Percentiles rank a stretch among this genome's conserved stretches.
These are phyloP conservation scores for Argyresthia albistria DNA, from an alignment of 2,888 invertebrate genomes.

Conservation along the genomic window DNA sequence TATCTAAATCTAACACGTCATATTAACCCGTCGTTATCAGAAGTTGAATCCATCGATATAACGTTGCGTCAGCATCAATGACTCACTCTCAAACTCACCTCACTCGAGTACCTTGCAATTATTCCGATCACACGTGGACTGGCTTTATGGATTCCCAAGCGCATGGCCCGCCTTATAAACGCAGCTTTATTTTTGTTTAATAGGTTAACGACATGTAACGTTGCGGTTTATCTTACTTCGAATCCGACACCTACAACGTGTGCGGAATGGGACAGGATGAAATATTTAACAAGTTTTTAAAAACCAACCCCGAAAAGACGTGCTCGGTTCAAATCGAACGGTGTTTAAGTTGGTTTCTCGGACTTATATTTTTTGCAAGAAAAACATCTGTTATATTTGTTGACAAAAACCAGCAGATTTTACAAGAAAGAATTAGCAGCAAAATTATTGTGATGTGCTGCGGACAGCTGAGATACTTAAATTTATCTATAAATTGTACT, in stretches of 20 bases:
- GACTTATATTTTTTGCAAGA: no score
- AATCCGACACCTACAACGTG: conserved; percentile 4
- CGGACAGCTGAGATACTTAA: no score
- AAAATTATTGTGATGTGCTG: no score
- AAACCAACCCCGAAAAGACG: no score
- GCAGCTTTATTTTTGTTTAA: conserved; percentile 39
- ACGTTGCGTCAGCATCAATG: conserved; percentile 43
- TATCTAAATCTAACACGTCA: no score
- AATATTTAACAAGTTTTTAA: neutral
- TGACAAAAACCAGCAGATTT: no score
- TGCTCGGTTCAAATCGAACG: no score
- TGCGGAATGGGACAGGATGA: conserved; percentile 5
- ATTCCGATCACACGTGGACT: conserved; percentile 64
- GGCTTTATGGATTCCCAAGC: conserved; percentile 36
- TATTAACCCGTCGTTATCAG: conserved; percentile 7
- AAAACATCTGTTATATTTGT: no score
- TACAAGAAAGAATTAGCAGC: no score
- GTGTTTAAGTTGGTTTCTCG: no score
- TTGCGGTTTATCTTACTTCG: conserved; percentile 27
- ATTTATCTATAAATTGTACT: no score
- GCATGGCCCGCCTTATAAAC: conserved; percentile 48
- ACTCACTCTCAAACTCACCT: conserved; percentile 36
- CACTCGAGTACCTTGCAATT: conserved; percentile 35
- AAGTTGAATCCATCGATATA: conserved; percentile 12
- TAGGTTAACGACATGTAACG: conserved; percentile 50